Evolutionary conservation across 2,113 vertebrate species (phyloP).

Genomic region (Dermatemys mawii): DNA sequence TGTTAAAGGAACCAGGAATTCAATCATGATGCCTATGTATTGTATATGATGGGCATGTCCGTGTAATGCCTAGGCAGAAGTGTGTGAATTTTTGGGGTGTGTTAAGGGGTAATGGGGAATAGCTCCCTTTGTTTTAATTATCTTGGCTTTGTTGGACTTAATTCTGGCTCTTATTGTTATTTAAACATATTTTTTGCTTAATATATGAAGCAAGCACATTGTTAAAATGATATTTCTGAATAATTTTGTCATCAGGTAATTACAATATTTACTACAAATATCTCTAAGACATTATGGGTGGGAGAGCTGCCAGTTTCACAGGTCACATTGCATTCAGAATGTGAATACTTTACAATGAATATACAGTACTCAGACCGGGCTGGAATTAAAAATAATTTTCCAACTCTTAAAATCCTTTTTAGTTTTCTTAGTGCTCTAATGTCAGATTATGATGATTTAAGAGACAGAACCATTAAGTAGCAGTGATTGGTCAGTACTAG

Average conservation of each 20-base stretch:
- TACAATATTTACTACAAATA: conserved; percentile 59
- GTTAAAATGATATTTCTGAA: conserved; percentile 39
- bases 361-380: conserved; percentile 48
- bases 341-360: conserved; percentile 67
- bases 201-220: conserved; percentile 9
- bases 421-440: conserved; percentile 45
- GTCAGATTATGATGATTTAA: conserved; percentile 55
- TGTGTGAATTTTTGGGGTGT: accelerated
- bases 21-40: background rate
- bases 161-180: background rate
- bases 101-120: background rate
- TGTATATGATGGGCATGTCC: background rate
- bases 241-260: conserved; percentile 43
- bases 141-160: background rate
- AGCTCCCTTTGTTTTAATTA: background rate
- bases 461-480: conserved; percentile 29
- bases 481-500: conserved; percentile 42
- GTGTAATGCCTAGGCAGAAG: background rate
- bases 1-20: background rate
- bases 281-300: conserved; percentile 15
- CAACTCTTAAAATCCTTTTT: conserved; percentile 59
- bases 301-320: conserved; percentile 45
- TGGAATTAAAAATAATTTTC: conserved; percentile 62
- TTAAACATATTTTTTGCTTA: background rate
- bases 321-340: conserved; percentile 47